Conservation (phyloP, 2,113 vertebrate genomes). For the Xiphias gladius region DNA sequence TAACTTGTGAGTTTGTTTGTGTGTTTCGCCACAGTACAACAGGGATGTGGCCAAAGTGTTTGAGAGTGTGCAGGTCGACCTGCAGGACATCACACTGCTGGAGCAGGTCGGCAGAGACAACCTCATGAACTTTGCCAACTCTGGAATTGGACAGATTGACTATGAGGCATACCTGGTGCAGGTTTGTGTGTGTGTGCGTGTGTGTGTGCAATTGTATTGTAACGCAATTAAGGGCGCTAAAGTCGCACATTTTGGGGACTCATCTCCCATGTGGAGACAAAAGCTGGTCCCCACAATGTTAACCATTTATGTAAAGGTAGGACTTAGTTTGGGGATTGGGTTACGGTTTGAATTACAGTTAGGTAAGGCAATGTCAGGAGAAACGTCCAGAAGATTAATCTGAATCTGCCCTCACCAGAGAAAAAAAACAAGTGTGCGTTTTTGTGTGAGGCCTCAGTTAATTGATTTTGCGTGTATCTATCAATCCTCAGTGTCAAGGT, state of each 20-base stretch:
- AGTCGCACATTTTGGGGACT: background rate
- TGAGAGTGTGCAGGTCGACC: slow-evolving; percentile 85
- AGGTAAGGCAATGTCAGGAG: too few relatives aligned
- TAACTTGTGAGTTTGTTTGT: background rate
- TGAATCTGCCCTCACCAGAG: too few relatives aligned
- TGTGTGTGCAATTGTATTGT: background rate
- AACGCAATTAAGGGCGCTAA: background rate
- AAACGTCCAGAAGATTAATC: too few relatives aligned
- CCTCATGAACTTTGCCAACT: slow-evolving; percentile 89
- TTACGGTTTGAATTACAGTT: background rate
- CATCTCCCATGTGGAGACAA: too few relatives aligned
- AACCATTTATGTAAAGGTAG: too few relatives aligned
- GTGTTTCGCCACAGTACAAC: slow-evolving; percentile 84
- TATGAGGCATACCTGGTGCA: slow-evolving; percentile 88
- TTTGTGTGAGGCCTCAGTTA: background rate
- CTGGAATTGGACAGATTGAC: slow-evolving; percentile 88
- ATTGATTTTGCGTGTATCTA: background rate
- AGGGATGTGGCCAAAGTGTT: slow-evolving; percentile 85
- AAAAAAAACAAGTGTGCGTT: background rate
- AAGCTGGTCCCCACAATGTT: too few relatives aligned
- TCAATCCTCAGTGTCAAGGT: background rate
- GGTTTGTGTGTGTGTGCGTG: slow-evolving; percentile 76
- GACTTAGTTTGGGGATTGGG: background rate
- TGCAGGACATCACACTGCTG: slow-evolving; percentile 88
- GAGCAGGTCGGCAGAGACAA: slow-evolving; percentile 87